Conservation (phyloP, 2,888 invertebrate species). For the Plutella xylostella region DNA sequence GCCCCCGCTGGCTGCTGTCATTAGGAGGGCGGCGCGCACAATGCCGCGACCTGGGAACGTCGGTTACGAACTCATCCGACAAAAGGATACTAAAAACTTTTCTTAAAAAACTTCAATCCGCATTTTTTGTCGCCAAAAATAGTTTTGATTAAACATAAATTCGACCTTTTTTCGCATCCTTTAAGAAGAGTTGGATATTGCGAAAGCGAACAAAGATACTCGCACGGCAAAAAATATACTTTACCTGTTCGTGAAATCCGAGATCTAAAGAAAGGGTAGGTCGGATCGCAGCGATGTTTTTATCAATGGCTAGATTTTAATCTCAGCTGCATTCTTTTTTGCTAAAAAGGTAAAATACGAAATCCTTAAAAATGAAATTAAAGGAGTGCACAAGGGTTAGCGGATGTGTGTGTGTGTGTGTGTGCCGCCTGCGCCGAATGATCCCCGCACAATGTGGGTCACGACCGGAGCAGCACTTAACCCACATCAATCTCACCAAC, state of each 20-base stretch:
- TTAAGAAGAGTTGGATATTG: conserved; percentile 59
- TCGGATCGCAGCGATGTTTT: conserved; percentile 48
- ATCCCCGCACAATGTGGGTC: conserved; percentile 38
- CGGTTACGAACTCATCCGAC: conserved; percentile 54
- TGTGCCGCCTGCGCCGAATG: conserved; percentile 53
- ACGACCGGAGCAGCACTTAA: conserved; percentile 18
- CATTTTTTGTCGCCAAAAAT: conserved; percentile 50
- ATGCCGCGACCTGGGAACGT: conserved; percentile 64
- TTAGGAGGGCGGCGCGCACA: conserved; percentile 49
- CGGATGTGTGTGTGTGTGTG: conserved; percentile 36
- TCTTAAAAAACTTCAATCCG: conserved; percentile 45
- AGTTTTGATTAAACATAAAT: conserved; percentile 54
- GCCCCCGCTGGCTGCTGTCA: conserved; percentile 64
- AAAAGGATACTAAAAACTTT: conserved; percentile 59
- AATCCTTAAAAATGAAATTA: conserved; percentile 43
- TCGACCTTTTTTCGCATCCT: conserved; percentile 42
- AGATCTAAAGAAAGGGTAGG: conserved; percentile 64
- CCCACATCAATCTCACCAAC: conserved; percentile 12
- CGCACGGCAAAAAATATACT: conserved; percentile 46
- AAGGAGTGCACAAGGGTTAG: conserved; percentile 64
- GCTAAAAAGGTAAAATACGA: conserved; percentile 37
- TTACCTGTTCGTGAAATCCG: conserved; percentile 68
- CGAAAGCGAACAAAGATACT: conserved; percentile 55
- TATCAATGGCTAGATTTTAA: conserved; percentile 29
- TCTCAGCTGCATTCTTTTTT: conserved; percentile 47